A percentile compares a stretch with the other conserved stretches of the same genome.
Evolutionary conservation across 2,797 vertebrate species (phyloP).

Genomic region (Diglossa cyanea): DNA sequence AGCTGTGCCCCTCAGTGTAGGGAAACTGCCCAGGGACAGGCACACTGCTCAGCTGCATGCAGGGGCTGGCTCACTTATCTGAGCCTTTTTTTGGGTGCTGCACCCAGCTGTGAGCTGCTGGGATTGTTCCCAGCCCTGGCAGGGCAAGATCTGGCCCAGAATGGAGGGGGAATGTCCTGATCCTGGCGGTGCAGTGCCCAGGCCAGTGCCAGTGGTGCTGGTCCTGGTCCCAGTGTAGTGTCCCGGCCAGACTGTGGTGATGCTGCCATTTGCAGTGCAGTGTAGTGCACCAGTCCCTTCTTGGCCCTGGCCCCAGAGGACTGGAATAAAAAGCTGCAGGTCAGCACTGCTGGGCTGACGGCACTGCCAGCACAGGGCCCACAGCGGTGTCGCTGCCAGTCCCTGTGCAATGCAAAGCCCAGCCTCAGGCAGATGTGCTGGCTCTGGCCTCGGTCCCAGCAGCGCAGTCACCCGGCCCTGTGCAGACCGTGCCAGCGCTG

Average conservation of each 20-base stretch:
- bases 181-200: rapidly evolving
- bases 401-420: not conserved
- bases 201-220: not conserved
- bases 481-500: not conserved
- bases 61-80: not conserved
- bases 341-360: not conserved
- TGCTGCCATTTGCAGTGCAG: not conserved
- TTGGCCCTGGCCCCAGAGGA: not conserved
- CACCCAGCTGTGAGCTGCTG: not conserved
- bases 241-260: not conserved
- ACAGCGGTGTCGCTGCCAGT: not conserved
- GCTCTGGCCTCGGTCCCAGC: not conserved
- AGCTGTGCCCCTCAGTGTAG: not conserved
- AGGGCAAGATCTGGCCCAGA: not conserved
- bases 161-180: not conserved
- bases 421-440: not conserved
- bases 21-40: not conserved
- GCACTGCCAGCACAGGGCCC: not conserved
- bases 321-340: not conserved
- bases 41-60: not conserved
- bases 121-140: not conserved
- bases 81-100: not conserved
- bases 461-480: not conserved
- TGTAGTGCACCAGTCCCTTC: not conserved
- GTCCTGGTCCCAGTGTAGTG: not conserved